Evolutionary conservation across 1,140 invertebrate species (phyloP).

Genomic region (Diachasma alloeum): DNA sequence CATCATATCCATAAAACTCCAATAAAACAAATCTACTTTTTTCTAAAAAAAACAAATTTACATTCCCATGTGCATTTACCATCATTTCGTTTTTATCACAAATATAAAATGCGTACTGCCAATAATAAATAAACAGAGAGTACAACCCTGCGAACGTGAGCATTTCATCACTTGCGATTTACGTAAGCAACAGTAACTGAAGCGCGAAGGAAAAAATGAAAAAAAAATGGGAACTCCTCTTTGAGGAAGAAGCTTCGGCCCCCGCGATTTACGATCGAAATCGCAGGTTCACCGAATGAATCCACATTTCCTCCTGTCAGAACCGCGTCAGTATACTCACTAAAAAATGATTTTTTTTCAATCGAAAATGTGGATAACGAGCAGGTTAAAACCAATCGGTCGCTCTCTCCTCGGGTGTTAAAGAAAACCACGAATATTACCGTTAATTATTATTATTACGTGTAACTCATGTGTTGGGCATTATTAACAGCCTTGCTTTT

Average conservation of each 20-base stretch:
- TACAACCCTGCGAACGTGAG: not conserved
- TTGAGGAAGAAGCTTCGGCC: not conserved
- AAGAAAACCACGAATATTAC: not conserved
- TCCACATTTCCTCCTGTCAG: not conserved
- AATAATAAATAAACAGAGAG: not conserved
- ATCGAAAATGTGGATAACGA: not conserved
- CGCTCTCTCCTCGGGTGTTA: not conserved
- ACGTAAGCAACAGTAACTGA: conserved; percentile 23
- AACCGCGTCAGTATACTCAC: not conserved
- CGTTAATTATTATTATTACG: not conserved
- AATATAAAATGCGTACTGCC: not conserved
- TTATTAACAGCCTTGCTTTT: not conserved
- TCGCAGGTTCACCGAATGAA: not conserved
- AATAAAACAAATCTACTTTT: not conserved
- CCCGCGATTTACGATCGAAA: not conserved
- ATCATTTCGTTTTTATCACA: not conserved
- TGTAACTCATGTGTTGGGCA: not conserved
- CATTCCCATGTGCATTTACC: not conserved
- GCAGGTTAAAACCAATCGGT: not conserved
- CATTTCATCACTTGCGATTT: conserved; percentile 21
- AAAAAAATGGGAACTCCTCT: not conserved
- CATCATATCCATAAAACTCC: not conserved
- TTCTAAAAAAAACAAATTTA: not conserved
- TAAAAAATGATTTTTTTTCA: not conserved
- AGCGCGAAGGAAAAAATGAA: conserved; percentile 5